Evolutionary conservation across 2,113 vertebrate genomes (phyloP), one percentile per base, ranked within the genome.

Genomic region (Xiphophorus couchianus): DNA sequence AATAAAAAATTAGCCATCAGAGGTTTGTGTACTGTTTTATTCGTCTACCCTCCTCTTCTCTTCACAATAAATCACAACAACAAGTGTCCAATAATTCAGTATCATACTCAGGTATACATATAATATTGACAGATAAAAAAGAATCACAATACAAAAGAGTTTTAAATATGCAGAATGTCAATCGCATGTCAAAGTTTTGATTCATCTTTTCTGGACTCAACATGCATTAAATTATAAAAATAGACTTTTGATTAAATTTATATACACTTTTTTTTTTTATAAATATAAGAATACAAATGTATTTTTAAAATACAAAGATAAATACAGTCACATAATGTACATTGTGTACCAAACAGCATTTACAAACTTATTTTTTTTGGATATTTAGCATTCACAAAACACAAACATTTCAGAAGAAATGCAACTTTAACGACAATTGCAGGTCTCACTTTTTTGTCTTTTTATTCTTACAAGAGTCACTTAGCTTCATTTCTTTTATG

Each of bases 281-380:
- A 98, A 98, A 99, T 99, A 99, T 98, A 99, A 97, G 96, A 86
- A 94, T 97, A 99, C 96, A 97, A 98, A 97, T 97, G 97, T 99
- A 99, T 99, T 99, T 99, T 98, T 97, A 97, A 99, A 99, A 99
- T 99, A 99, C 98, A 98, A 96, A 97, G 96, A 96, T 98, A 97
- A 97, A 97, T 97, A 99, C 97, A 96, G 97, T 96, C 96, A 97
- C 96, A 96, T 95, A 94, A 96, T 97, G 96, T 97, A 98, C 97
- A 97, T 97, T 94, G 86, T 94, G 93, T 95, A 94, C 93, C 79
- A 92, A 94, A 93, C 95, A 95, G 95, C 96, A 98, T 97, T 96
- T 96, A 96, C 95, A 96, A 96, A 93, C 79, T 28, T 28, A 63
- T 92, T 94, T 97, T 92, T 97, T 42, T 42, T 15, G 96, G 96